Percentiles rank a stretch among this genome's conserved stretches.
These are phyloP conservation scores for Lepeophtheirus salmonis DNA, from an alignment of 1,140 invertebrate species.

Conservation along the genomic window DNA sequence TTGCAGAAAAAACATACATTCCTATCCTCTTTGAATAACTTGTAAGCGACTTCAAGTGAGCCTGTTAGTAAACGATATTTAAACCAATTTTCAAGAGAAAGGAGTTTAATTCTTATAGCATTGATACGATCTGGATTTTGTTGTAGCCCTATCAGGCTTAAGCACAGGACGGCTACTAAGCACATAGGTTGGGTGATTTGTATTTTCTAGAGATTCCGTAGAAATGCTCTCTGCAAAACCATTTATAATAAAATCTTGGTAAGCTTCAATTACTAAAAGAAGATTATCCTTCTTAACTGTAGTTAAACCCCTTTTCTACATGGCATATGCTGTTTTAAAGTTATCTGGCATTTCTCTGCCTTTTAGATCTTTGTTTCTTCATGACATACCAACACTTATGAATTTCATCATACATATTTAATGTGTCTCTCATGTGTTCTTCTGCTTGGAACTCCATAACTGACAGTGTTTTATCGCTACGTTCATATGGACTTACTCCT, in stretches of 20 bases:
- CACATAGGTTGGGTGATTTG: background rate
- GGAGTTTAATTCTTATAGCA: too few relatives aligned
- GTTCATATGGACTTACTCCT: background rate
- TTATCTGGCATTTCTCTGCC: background rate
- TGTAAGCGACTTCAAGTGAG: too few relatives aligned
- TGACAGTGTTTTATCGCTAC: too few relatives aligned
- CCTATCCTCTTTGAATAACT: too few relatives aligned
- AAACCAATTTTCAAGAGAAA: too few relatives aligned
- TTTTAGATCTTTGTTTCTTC: background rate
- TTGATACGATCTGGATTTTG: constrained; percentile 1
- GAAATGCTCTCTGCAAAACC: background rate
- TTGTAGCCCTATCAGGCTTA: background rate
- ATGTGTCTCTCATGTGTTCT: too few relatives aligned
- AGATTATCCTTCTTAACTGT: background rate
- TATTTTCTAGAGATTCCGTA: background rate
- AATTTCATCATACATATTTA: too few relatives aligned
- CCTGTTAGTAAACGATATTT: too few relatives aligned
- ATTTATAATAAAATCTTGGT: background rate
- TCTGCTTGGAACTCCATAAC: too few relatives aligned
- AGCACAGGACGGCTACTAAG: background rate
- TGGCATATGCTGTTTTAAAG: background rate
- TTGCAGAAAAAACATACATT: too few relatives aligned
- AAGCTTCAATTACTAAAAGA: background rate
- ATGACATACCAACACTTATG: too few relatives aligned
- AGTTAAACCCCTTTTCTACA: background rate